These are phyloP conservation scores for Spheniscus mendiculus DNA, from an alignment of 2,113 vertebrate genomes.

Conservation along the genomic window DNA sequence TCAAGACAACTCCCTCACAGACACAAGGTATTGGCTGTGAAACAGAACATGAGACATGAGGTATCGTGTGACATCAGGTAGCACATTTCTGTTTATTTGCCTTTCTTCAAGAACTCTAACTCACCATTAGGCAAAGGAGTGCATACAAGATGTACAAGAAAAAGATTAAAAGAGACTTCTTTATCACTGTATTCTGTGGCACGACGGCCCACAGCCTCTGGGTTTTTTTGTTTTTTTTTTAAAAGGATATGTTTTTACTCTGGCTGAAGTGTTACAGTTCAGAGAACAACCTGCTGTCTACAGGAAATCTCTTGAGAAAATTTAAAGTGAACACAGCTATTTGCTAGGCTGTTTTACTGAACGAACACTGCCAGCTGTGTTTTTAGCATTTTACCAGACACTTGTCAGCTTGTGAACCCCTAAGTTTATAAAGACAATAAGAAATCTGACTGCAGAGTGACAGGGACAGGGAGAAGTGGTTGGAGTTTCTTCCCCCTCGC, in stretches of 20 bases:
- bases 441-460: background rate
- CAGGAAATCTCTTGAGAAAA: background rate
- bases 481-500: background rate
- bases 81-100: slow-evolving; percentile 38
- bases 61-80: background rate
- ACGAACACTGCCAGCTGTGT: background rate
- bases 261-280: background rate
- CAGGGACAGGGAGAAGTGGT: background rate
- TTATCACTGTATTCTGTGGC: background rate
- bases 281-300: background rate
- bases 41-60: background rate
- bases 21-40: background rate
- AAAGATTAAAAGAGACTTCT: slow-evolving; percentile 13
- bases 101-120: slow-evolving; percentile 17
- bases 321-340: background rate
- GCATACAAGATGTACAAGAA: slow-evolving; percentile 29
- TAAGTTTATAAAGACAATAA: background rate
- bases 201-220: background rate
- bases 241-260: background rate
- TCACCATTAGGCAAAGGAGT: background rate
- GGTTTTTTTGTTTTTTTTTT: background rate
- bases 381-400: background rate
- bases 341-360: background rate
- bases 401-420: background rate
- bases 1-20: background rate